These are phyloP conservation scores for Onychostruthus taczanowskii DNA, from an alignment of 2,113 vertebrate genomes.

Conservation along the genomic window DNA sequence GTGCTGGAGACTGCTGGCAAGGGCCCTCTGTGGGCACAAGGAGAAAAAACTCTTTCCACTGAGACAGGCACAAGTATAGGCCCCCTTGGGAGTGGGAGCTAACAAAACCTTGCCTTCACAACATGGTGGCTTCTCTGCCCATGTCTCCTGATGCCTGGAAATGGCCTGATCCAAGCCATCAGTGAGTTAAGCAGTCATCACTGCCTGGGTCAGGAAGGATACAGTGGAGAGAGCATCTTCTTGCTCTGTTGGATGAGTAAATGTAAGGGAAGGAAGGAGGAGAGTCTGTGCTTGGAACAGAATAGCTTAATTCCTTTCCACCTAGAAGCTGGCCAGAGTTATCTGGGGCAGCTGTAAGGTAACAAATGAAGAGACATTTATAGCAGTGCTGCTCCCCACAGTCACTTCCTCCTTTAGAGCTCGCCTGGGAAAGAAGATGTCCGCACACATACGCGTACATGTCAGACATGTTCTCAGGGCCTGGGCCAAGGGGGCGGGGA, in stretches of 20 bases:
- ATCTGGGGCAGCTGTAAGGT: not conserved
- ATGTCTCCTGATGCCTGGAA: not conserved
- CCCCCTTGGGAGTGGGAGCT: not conserved
- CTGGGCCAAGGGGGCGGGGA: not conserved
- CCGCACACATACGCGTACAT: not conserved
- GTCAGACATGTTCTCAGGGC: not conserved
- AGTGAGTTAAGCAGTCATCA: not conserved
- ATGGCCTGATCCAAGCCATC: not conserved
- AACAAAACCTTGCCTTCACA: not conserved
- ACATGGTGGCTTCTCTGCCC: not conserved
- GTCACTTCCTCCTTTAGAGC: slow-evolving; percentile 47
- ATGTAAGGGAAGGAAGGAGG: not conserved
- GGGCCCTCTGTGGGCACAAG: not conserved
- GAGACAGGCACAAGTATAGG: not conserved
- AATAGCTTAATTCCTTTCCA: not conserved
- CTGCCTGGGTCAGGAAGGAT: not conserved
- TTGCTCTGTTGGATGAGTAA: not conserved
- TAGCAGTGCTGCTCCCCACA: not conserved
- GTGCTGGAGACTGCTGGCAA: not conserved
- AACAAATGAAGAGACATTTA: slow-evolving; percentile 11
- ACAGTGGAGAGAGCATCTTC: not conserved
- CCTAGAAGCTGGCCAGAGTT: not conserved
- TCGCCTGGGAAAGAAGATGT: not conserved
- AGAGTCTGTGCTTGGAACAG: not conserved
- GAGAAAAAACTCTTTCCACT: not conserved